Conservation (phyloP, 2,888 invertebrate genomes). For the Agrilus mali region DNA sequence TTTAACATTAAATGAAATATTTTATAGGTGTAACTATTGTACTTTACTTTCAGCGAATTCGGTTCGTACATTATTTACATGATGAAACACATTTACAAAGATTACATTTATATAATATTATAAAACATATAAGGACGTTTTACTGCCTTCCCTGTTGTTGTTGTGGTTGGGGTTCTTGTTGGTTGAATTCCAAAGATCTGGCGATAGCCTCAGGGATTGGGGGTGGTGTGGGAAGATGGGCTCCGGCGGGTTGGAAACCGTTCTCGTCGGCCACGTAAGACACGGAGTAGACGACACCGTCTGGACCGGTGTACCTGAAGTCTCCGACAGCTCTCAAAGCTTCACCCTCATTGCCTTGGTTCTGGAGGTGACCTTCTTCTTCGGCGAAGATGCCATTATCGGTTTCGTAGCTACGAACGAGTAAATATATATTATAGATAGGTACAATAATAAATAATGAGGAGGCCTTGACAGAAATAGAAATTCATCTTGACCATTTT, state of each 20-base stretch:
- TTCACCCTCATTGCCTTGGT: slow-evolving; percentile 39
- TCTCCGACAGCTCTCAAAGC: slow-evolving; percentile 51
- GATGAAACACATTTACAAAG: no score
- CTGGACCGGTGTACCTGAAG: slow-evolving; percentile 54
- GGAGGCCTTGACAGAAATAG: not conserved
- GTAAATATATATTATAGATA: no score
- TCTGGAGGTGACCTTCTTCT: slow-evolving; percentile 44
- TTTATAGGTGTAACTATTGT: no score
- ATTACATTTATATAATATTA: no score
- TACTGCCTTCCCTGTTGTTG: no score
- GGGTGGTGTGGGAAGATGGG: slow-evolving; percentile 35
- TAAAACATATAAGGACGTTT: no score
- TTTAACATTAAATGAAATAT: no score
- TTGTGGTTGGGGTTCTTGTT: no score
- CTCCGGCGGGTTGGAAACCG: slow-evolving; percentile 42
- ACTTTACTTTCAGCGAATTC: no score
- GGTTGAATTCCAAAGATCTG: slow-evolving; percentile 16
- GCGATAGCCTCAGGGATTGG: slow-evolving; percentile 26
- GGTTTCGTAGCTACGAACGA: slow-evolving; percentile 38
- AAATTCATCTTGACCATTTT: not conserved
- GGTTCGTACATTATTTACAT: no score
- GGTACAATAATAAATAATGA: no score
- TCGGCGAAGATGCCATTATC: slow-evolving; percentile 41
- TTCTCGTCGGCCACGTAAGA: slow-evolving; percentile 50
- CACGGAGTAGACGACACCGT: slow-evolving; percentile 43